Base-by-base conservation (phyloP, 2,113 vertebrate genomes). In the Callipepla californica region DNA sequence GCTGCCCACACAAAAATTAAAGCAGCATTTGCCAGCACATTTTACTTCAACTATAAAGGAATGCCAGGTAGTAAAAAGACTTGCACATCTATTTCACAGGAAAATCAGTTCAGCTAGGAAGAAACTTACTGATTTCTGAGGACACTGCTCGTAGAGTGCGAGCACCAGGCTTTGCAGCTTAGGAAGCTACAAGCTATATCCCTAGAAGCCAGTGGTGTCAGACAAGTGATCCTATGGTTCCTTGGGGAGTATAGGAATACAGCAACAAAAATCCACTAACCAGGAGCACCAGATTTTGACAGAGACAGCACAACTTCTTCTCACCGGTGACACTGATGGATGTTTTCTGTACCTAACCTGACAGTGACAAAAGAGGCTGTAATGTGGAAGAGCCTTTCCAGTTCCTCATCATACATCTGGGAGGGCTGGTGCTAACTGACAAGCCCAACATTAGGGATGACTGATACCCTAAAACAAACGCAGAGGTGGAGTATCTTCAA, bases 301-400 rank as follows among this genome's bases (percentile, higher is more conserved):
- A 95, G 93, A 96, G 86, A 80, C 34, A 81, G 85, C 67, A 80
- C 67, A 61, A 82, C 80, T 74, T 94, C 95, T 94, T 91, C 94
- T 96, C 92, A 93, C 91, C 2, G 57, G 67, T 80, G 61, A 95
- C 1, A 8, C 67, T 97, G 97, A 98, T 96, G 90, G 95, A 97
- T 97, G 96, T 38, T 93, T 96, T 80, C 85, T 58, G 28, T 50
- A 94, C 93, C 89, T 94, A 91, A 97, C 87, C 82, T 97, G 97
- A 96, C 97, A 98, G 50, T 95, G 97, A 97, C 93, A 80, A 83
- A 97, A 96, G 87, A 95, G 87, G 59, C 28, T 13, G 82, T 73
- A 95, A 95, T 3, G 0, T 12, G 62, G 62, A 87, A 57, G 48
- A 90, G 73, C 89, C 89, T 89, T 95, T 70, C 91, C 80, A 18